phyloP scores from a whole-genome alignment of 2,113 vertebrate species.

The Mesoclemmys tuberculata region DNA sequence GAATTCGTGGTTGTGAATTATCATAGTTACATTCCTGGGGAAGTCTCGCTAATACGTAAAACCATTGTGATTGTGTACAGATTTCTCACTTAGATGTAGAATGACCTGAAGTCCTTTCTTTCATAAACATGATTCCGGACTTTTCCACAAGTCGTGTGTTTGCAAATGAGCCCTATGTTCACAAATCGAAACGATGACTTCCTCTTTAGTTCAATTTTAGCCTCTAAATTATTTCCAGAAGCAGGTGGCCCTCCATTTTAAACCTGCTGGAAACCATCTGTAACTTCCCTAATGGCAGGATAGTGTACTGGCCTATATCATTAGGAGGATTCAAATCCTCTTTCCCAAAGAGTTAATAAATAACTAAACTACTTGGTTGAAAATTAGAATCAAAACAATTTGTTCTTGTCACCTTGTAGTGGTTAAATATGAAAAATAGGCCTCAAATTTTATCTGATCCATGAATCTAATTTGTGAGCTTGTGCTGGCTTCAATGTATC shows the following conservation, averaged over 20 bases:
- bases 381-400: constrained; percentile 64
- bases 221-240: background rate
- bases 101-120: background rate
- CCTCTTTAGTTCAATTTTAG: constrained; percentile 36
- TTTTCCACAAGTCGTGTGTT: background rate
- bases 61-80: background rate
- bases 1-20: background rate
- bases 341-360: constrained; percentile 70
- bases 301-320: constrained; percentile 1
- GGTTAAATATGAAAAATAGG: constrained; percentile 69
- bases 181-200: constrained; percentile 33
- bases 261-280: constrained; percentile 11
- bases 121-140: background rate
- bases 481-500: background rate
- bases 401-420: constrained; percentile 64
- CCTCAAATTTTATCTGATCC: constrained; percentile 34
- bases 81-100: background rate
- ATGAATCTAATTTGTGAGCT: constrained; percentile 51
- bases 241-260: constrained; percentile 37
- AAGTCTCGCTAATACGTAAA: background rate
- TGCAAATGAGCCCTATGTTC: background rate
- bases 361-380: constrained; percentile 51
- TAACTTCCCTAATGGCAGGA: background rate
- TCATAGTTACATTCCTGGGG: background rate
- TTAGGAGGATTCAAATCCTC: constrained; percentile 45